Conservation (phyloP, 2,797 vertebrate genomes). For the Darevskia nairensis region DNA sequence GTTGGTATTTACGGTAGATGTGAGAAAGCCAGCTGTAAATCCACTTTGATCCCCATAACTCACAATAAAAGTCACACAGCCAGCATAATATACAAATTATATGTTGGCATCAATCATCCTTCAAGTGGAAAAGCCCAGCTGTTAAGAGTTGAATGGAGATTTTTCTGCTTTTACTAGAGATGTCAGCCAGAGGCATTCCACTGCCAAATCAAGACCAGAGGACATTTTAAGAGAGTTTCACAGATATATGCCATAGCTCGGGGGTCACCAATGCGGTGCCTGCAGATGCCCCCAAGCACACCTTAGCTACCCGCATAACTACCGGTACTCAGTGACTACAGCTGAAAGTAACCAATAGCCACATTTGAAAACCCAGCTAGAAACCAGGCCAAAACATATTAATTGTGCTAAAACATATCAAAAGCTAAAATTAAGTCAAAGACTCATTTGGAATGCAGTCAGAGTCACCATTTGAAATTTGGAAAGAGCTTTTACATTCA, state of each 20-base stretch:
- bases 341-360: no score
- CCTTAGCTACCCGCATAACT: no score
- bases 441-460: conserved; percentile 1
- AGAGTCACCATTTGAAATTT: conserved; percentile 11
- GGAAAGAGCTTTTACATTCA: conserved; percentile 8
- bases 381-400: not conserved
- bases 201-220: not conserved
- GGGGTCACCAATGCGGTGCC: no score
- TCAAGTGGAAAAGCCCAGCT: not conserved
- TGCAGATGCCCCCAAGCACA: no score
- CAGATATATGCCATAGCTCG: not conserved
- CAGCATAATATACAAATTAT: not conserved
- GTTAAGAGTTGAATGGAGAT: not conserved
- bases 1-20: not conserved
- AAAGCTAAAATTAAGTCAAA: conserved; percentile 25
- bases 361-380: no score
- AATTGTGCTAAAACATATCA: not conserved
- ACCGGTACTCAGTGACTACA: no score
- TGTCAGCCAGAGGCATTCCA: not conserved
- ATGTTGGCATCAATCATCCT: not conserved
- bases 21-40: conserved; percentile 1
- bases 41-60: not conserved
- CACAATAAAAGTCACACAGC: not conserved
- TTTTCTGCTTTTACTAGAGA: not conserved
- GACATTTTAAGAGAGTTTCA: not conserved